A percentile compares a stretch with the other conserved stretches of the same genome.
These are phyloP conservation scores for Aphelenchoides besseyi DNA, from an alignment of 1,140 invertebrate genomes.

Conservation along the genomic window DNA sequence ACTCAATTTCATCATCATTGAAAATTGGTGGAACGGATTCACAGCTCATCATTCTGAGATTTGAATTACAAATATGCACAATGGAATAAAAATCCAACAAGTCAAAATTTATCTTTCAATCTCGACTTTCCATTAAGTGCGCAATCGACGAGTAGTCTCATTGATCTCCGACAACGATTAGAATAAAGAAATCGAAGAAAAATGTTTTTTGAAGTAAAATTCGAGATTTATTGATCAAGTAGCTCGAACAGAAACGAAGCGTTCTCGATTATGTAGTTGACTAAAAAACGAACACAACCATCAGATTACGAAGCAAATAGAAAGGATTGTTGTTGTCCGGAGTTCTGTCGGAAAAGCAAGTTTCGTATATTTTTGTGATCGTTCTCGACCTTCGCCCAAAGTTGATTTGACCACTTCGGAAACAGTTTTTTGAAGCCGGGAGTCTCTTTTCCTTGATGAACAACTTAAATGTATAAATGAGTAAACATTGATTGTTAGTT, in stretches of 20 bases:
- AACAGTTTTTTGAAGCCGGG: conserved; percentile 60
- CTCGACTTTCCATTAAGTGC: too few species aligned
- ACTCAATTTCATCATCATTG: neutral
- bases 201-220: too few species aligned
- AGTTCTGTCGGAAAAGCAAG: conserved; percentile 44
- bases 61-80: neutral
- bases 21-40: neutral
- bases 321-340: neutral
- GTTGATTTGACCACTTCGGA: conserved; percentile 56
- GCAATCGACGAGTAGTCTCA: too few species aligned
- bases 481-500: too few species aligned
- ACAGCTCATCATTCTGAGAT: neutral
- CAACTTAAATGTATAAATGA: too few species aligned
- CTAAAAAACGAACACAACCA: too few species aligned
- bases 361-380: conserved; percentile 51
- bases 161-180: neutral
- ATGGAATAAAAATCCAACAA: neutral
- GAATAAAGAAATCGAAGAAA: too few species aligned
- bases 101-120: neutral
- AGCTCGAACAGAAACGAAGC: too few species aligned
- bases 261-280: too few species aligned
- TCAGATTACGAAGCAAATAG: conserved; percentile 13
- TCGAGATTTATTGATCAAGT: too few species aligned
- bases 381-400: conserved; percentile 52
- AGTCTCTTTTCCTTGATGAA: conserved; percentile 56